Base-by-base conservation (phyloP, 2,888 invertebrate genomes). In the Cheilosia urbana region DNA sequence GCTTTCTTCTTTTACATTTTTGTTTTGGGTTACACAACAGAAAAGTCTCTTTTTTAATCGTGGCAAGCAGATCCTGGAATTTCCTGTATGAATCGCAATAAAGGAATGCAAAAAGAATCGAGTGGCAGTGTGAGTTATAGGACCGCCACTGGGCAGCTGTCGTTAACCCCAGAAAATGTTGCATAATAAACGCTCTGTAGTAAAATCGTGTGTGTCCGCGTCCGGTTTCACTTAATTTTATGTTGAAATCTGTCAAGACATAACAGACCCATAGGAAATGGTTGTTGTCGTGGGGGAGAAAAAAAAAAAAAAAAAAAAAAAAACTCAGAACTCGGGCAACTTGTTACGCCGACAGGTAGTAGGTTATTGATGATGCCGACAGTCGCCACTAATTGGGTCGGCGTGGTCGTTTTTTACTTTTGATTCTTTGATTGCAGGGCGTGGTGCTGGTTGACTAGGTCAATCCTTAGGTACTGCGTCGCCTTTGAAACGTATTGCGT, bases 201-300 rank as follows among this genome's bases (percentile, higher is more conserved):
- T 27, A 27, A 6, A 68, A 51, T 53, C 55, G 13, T 37, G 37
- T 53, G 37, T 34, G 58, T 21, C 24, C 51, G 30, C 42, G 72
- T 72, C 72, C 72, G 72, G 72, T 72, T 62, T 42, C 42, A 63
- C 62, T 80, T 80, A 80, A 72, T 79, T 37, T 42, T n/a, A 53
- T 45, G 65, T 68, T 73, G 66, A 66, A 80, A 62, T 68, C 73
- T 62, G 60, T 80, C 65, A 66, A 15, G 45, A 62, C 40, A 11
- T 21, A 62, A 63, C 49, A 51, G 62, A 81, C 63, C 57, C 55
- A 69, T 65, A 37, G 24, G 21, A 24, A 51, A 15, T 15, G 49
- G 47, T 62, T 62, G 47, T 55, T 63, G 57, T 21, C 53, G 34
- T 62, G 19, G 45, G 45, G 72, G 58, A 66, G 11, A 13, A 2